phyloP scores from a whole-genome alignment of 2,113 vertebrate species.

The Callipepla californica region DNA sequence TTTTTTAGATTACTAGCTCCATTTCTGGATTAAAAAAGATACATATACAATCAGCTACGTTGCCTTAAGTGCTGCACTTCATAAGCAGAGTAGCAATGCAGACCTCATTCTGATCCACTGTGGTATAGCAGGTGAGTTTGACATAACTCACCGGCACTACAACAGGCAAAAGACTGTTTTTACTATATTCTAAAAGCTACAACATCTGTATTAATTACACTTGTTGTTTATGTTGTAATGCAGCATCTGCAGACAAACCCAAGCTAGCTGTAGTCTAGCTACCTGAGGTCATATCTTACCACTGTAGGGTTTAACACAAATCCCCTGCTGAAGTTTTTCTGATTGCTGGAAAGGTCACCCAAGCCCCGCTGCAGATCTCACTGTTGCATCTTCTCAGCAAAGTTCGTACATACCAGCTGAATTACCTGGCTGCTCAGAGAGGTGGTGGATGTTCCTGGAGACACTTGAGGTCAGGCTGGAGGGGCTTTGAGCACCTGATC shows the following conservation, averaged over 20 bases:
- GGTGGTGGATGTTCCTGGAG: too few species aligned
- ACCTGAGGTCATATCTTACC: background rate
- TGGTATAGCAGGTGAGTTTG: background rate
- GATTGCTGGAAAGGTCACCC: background rate
- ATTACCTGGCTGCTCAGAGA: background rate
- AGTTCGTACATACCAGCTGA: background rate
- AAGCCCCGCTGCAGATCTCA: background rate
- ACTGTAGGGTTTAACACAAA: background rate
- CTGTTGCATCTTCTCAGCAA: background rate
- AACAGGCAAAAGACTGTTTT: background rate
- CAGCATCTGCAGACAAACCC: background rate
- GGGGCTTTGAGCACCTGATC: too few species aligned
- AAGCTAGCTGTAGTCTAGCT: background rate
- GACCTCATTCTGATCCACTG: background rate
- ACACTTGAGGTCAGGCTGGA: too few species aligned
- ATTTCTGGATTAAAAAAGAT: background rate
- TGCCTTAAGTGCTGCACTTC: background rate
- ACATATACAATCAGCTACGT: background rate
- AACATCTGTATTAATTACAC: background rate
- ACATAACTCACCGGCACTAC: background rate
- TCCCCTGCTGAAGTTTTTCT: fast-evolving
- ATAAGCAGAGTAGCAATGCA: background rate
- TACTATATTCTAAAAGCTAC: background rate
- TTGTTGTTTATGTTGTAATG: background rate
- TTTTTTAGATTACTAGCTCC: background rate